phyloP scores from a whole-genome alignment of 2,113 vertebrate genomes.

The Corydoras sp. region DNA sequence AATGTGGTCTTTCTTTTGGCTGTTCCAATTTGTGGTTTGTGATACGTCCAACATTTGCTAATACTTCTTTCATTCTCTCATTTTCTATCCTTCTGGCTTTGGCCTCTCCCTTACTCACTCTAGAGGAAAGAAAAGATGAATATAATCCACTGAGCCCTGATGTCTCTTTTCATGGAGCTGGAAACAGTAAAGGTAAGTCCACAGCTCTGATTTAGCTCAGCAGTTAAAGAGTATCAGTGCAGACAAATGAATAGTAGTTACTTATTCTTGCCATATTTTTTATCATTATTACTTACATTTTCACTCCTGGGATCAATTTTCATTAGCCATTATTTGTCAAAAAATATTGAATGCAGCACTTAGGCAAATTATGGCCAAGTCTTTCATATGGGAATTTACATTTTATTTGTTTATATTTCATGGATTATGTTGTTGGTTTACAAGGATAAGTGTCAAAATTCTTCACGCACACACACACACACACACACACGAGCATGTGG shows the following conservation, averaged over 20 bases:
- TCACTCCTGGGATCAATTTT: constrained; percentile 8
- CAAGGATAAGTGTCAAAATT: background rate
- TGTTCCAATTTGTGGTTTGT: constrained; percentile 22
- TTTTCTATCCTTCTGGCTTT: constrained; percentile 5
- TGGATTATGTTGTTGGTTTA: background rate
- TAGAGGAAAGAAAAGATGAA: constrained; percentile 87
- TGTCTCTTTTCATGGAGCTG: constrained; percentile 70
- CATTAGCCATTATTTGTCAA: background rate
- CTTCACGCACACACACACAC: background rate
- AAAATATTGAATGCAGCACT: constrained; percentile 1
- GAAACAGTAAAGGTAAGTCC: constrained; percentile 80
- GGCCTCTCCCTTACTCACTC: constrained; percentile 44
- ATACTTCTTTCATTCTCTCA: constrained; percentile 15
- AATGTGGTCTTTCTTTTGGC: constrained; percentile 21
- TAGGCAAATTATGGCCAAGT: constrained; percentile 6
- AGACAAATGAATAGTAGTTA: background rate
- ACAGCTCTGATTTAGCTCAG: background rate
- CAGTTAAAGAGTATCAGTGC: background rate
- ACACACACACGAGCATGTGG: background rate
- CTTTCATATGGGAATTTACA: background rate
- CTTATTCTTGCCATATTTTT: constrained; percentile 8
- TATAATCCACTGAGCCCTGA: constrained; percentile 79
- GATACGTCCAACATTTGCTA: constrained; percentile 14
- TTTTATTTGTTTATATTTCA: constrained; percentile 5
- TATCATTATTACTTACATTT: constrained; percentile 6